phyloP scores from a whole-genome alignment of 2,113 vertebrate genomes.

The Sander vitreus region DNA sequence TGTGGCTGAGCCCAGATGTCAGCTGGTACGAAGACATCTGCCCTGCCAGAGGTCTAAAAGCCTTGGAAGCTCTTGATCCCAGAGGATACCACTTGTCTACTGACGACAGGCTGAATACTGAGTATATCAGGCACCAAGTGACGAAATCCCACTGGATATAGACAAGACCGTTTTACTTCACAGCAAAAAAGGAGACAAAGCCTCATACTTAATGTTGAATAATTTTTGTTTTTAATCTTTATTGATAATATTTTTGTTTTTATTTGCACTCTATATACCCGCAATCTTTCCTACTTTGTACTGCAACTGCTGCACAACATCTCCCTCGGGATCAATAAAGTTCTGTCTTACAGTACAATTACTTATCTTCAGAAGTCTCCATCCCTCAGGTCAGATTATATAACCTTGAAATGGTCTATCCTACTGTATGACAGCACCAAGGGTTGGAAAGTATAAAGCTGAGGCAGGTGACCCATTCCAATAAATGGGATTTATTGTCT shows the following conservation, averaged over 20 bases:
- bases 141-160: constrained; percentile 50
- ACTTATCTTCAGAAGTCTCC: not conserved
- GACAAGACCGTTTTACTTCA: constrained; percentile 12
- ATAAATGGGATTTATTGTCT: constrained; percentile 30
- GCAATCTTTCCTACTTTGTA: not conserved
- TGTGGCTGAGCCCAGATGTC: constrained; percentile 69
- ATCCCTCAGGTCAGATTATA: constrained; percentile 16
- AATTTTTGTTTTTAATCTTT: no score
- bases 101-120: constrained; percentile 65
- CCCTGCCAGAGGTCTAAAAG: constrained; percentile 64
- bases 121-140: constrained; percentile 49
- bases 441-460: not conserved
- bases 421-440: not conserved
- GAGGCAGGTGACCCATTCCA: constrained; percentile 11
- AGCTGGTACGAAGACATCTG: constrained; percentile 74
- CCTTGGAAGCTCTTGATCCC: constrained; percentile 60
- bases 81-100: constrained; percentile 61
- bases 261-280: not conserved
- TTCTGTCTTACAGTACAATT: not conserved
- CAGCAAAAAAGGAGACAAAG: constrained; percentile 1
- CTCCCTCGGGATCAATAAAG: not conserved
- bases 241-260: not conserved
- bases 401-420: not conserved
- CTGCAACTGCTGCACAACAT: not conserved
- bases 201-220: not conserved